Evolutionary conservation across 2,113 vertebrate species (phyloP).

Genomic region (Eulemur macaco): DNA sequence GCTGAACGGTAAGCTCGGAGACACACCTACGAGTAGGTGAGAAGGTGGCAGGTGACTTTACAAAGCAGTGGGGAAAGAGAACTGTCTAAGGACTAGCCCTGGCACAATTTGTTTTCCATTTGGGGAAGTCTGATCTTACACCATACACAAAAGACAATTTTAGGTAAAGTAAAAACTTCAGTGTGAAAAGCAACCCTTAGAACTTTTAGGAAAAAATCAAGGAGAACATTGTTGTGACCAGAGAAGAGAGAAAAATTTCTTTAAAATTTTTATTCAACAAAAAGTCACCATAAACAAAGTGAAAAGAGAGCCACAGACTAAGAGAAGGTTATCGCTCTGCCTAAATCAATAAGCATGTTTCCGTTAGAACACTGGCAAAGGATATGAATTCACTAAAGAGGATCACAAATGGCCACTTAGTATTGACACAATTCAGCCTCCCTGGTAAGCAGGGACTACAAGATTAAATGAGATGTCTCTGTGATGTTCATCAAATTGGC

Average conservation of each 20-base stretch:
- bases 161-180: background rate
- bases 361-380: background rate
- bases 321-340: background rate
- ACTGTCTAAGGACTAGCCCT: background rate
- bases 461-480: background rate
- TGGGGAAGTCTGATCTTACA: background rate
- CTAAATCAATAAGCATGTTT: background rate
- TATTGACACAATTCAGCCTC: background rate
- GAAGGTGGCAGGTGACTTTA: background rate
- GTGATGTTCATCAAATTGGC: background rate
- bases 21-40: fast-evolving
- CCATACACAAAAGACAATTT: background rate
- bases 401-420: background rate
- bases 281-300: background rate
- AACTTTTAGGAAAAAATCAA: background rate
- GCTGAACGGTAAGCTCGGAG: background rate
- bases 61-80: background rate
- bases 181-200: background rate
- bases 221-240: background rate
- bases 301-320: background rate
- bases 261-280: background rate
- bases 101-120: background rate
- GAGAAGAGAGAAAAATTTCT: background rate
- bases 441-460: background rate
- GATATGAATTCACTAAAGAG: background rate